Base-by-base conservation (phyloP, 2,113 vertebrate genomes). In the Upupa epops region DNA sequence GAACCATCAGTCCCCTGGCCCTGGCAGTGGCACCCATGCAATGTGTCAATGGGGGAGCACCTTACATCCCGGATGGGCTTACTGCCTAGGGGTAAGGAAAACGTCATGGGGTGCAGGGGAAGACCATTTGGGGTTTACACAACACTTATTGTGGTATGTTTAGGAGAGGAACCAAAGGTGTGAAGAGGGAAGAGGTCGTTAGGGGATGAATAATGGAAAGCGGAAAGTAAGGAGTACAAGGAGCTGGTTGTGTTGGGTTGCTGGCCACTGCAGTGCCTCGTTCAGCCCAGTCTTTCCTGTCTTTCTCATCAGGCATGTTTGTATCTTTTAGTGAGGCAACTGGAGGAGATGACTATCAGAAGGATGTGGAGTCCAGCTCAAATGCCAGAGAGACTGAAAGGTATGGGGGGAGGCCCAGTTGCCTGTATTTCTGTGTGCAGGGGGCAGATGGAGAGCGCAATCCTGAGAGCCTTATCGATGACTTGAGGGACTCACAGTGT, bases 341-440 rank as follows among this genome's bases (percentile, higher is more conserved):
- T 63, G n/a, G 32, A 64, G n/a, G 31, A 34, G 18, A 0, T 42
- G 31, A 32, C 71, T 55, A 4, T 28, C 2, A 1, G 37, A 66
- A 54, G 46, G 37, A 74, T 13, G 36, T 37, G 28, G 7, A 17
- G 48, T 52, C 17, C 61, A 66, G n/a, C 29, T 17, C 24, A 48
- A 3, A 46, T 37, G 37, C 31, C 61, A 17, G 32, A 61, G 55
- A 49, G 37, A 64, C 24, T 21, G 37, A 36, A 69, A 42, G 37
- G 24, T 64, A 15, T 14, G 70, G 13, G 15, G 32, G 9, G 15
- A 69, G 20, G 54, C 19, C 21, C 28, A 49, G 22, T 36, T 59
- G 29, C 37, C 54, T 11, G 34, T 66, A 29, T 34, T 69, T 65
- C 56, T 56, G 16, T 81, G 28, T 45, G 46, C 56, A 65, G 83